Evolutionary conservation across 2,797 vertebrate genomes (phyloP), one percentile per base, ranked within the genome.

Genomic region (Poeciliopsis infans): DNA sequence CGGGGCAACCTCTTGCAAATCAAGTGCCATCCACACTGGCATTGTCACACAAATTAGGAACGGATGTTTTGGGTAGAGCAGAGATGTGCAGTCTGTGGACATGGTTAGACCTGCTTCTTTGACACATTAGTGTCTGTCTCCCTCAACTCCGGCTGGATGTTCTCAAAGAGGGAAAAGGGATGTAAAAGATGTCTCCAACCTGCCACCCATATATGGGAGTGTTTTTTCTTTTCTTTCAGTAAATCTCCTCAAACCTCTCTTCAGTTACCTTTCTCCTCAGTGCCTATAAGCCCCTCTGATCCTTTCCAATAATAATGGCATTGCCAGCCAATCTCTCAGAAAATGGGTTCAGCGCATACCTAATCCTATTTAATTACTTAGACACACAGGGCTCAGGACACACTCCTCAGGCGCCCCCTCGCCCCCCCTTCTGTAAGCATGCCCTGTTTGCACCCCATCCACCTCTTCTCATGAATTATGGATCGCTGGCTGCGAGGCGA

Each of bases 21-120:
- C 91, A 95, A 94, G 89, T 93, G 85, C 93, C 92, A 92, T 94
- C 89, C 92, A 66, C 82, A 77, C 79, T 83, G 82, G 84, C 90
- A 94, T 95, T 94, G 94, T 95, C 94, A 95, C 93, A 94, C 95
- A 96, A 95, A 96, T 96, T 93, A 95, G 92, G 91, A 96, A 96
- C 94, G 89, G 92, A 93, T 94, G 92, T 94, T 94, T 90, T 80
- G 91, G 92, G 84, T 83, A 84, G 88, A 93, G 90, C 87, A 79
- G 89, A 87, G 90, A 82, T 87, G 84, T 82, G 73, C 85, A 85
- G 85, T 85, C 76, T 88, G 83, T 82, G 89, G 91, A 91, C 90
- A 66, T 86, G 84, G 87, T 80, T 82, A 86, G 78, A 74, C 80
- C 74, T 59, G 76, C 47, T 77, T 85, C 83, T 91, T 76, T 86